A percentile compares a stretch with the other conserved stretches of the same genome.
phyloP scores from a whole-genome alignment of 1,140 invertebrate genomes.

The Condylostylus longicornis region DNA sequence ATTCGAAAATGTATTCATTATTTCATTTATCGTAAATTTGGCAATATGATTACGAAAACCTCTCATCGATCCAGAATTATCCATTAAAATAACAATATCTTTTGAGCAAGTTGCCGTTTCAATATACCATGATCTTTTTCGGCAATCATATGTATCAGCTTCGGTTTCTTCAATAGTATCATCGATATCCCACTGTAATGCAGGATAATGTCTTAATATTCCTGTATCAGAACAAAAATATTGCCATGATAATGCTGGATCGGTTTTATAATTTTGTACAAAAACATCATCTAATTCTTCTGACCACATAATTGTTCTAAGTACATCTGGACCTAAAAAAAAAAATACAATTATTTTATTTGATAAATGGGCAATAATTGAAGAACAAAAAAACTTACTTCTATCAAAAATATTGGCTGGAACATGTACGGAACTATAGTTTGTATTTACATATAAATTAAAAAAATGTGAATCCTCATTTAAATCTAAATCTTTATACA shows the following conservation, averaged over 20 bases:
- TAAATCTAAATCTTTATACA: slow-evolving; percentile 40
- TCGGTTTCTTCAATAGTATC: slow-evolving; percentile 31
- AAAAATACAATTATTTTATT: neutral
- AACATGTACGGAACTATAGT: slow-evolving; percentile 76
- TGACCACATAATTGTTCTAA: slow-evolving; percentile 74
- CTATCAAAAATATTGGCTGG: slow-evolving; percentile 85
- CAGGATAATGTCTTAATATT: slow-evolving; percentile 81
- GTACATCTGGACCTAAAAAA: slow-evolving; percentile 38
- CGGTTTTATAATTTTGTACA: slow-evolving; percentile 65
- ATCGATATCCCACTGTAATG: slow-evolving; percentile 38
- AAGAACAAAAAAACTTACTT: slow-evolving; percentile 37
- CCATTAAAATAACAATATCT: slow-evolving; percentile 90
- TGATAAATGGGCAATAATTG: neutral
- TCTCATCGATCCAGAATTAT: slow-evolving; percentile 94
- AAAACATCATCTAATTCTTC: slow-evolving; percentile 71
- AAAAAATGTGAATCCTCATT: slow-evolving; percentile 68
- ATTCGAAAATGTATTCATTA: slow-evolving; percentile 91
- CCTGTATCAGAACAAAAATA: slow-evolving; percentile 89
- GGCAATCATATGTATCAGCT: slow-evolving; percentile 66
- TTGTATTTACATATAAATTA: slow-evolving; percentile 68
- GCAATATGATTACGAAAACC: slow-evolving; percentile 55
- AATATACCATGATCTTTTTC: slow-evolving; percentile 85
- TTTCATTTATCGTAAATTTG: slow-evolving; percentile 58
- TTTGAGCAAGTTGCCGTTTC: slow-evolving; percentile 95
- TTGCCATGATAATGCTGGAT: slow-evolving; percentile 86